These are phyloP conservation scores for Seira sanloemensis DNA, from an alignment of 2,888 invertebrate species.

Conservation along the genomic window DNA sequence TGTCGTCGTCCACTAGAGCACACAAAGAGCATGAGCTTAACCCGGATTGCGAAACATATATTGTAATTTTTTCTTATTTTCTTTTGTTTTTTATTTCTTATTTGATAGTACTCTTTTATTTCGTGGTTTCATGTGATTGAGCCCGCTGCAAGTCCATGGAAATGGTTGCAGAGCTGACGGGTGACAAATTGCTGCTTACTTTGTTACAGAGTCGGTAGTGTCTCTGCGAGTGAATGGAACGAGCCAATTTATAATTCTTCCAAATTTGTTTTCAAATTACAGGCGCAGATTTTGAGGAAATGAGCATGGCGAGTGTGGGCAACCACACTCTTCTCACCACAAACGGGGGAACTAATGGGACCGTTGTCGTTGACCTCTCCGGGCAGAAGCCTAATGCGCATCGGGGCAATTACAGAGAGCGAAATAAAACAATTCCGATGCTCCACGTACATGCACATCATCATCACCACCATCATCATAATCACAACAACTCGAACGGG, in stretches of 20 bases:
- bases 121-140: neutral
- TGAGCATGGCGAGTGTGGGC: slow-evolving; percentile 72
- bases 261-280: slow-evolving; percentile 18
- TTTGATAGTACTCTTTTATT: slow-evolving; percentile 16
- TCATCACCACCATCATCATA: slow-evolving; percentile 48
- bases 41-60: slow-evolving; percentile 64
- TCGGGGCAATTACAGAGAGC: slow-evolving; percentile 57
- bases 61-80: slow-evolving; percentile 56
- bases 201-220: no score
- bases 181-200: neutral
- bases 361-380: slow-evolving; percentile 67
- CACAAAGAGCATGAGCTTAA: slow-evolving; percentile 58
- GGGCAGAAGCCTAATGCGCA: slow-evolving; percentile 61
- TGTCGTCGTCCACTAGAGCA: neutral
- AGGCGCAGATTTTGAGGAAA: slow-evolving; percentile 73
- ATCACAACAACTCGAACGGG: slow-evolving; percentile 41
- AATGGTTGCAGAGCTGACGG: neutral
- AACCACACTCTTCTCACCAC: slow-evolving; percentile 71
- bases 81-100: slow-evolving; percentile 8
- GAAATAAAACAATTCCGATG: slow-evolving; percentile 70
- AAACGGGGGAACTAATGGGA: slow-evolving; percentile 64
- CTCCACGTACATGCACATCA: slow-evolving; percentile 62
- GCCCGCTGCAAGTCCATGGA: neutral
- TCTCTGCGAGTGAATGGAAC: no score
- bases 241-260: neutral